A percentile compares a stretch with the other conserved stretches of the same genome.
Evolutionary conservation across 2,888 invertebrate genomes (phyloP).

Genomic region (Toxonevra muliebris): DNA sequence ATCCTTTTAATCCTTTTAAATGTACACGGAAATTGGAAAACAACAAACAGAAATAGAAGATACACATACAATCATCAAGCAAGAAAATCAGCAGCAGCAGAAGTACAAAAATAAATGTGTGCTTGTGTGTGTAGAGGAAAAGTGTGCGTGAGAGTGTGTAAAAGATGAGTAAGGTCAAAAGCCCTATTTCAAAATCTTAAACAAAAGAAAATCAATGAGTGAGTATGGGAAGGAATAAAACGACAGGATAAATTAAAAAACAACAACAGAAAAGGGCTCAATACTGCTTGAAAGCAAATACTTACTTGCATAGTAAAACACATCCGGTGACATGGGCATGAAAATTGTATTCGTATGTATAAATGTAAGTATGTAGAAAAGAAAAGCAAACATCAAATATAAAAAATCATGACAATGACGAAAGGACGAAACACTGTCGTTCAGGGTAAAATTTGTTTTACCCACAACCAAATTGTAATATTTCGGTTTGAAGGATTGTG

Average conservation of each 20-base stretch:
- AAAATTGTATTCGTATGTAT: background rate
- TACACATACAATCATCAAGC: background rate
- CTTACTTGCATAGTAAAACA: slow-evolving; percentile 45
- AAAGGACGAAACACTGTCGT: no score
- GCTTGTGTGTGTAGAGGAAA: background rate
- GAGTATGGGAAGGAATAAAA: background rate
- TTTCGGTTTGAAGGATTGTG: no score
- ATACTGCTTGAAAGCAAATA: background rate
- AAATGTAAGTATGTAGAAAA: background rate
- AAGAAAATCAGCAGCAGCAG: no score
- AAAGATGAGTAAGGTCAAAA: slow-evolving; percentile 13
- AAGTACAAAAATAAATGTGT: no score
- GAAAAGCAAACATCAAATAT: background rate
- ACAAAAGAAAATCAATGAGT: no score
- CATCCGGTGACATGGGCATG: slow-evolving; percentile 43
- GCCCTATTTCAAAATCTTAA: background rate
- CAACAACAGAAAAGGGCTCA: slow-evolving; percentile 1
- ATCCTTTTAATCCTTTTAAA: slow-evolving; percentile 57
- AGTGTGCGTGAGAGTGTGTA: background rate
- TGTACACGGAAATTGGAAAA: slow-evolving; percentile 49
- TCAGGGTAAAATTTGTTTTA: no score
- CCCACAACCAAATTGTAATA: no score
- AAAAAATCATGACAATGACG: no score
- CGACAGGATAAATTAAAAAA: background rate
- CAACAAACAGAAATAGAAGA: slow-evolving; percentile 23